Base-by-base conservation (phyloP, 2,888 invertebrate genomes). In the Heliothis peltigera region DNA sequence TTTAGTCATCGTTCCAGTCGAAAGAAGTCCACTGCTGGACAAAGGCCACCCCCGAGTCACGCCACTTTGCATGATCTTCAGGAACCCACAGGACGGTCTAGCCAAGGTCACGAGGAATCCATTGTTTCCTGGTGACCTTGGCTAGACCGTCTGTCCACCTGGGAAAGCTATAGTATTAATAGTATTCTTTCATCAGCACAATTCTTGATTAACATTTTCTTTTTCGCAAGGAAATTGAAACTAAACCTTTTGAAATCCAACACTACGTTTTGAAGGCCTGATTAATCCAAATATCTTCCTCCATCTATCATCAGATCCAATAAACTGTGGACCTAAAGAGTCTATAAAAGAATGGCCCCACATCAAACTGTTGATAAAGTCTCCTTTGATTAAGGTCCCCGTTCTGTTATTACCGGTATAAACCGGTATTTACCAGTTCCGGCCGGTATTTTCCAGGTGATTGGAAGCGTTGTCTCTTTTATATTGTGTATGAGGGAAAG, bases 291-390 rank as follows among this genome's bases (percentile, higher is more conserved):
- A 57, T 48, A 39, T 28, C 22, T 42, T 28, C 6, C 48, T n/a
- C 17, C 55, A 63, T 70, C 58, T 61, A 64, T 71, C 64, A 74
- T 51, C 17, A 47, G 43, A 42, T 51, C 64, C 59, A 62, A 64
- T 77, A 68, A 73, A 68, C 53, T 44, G 44, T 18, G 46, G 43
- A 39, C 54, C 60, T n/a, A n/a, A n/a, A 55, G 49, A 28, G 35
- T 49, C 64, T 44, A 74, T 80, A 69, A 77, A 77, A 74, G 70
- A 67, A 66, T 62, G 66, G n/a, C 15, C 49, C 15, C 46, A 15
- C 70, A 57, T 77, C 80, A 79, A 79, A 79, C 69, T 63, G 54
- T 60, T 74, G 54, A 74, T 80, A 63, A 25, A 64, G 56, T 62
- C 28, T 44, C 59, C 60, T 62, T 80, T 80, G 78, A 80, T 79